Evolutionary conservation across 37 sponge, comb jelly and placozoan genomes (phyloP).

Genomic region (Haliclona indistincta): DNA sequence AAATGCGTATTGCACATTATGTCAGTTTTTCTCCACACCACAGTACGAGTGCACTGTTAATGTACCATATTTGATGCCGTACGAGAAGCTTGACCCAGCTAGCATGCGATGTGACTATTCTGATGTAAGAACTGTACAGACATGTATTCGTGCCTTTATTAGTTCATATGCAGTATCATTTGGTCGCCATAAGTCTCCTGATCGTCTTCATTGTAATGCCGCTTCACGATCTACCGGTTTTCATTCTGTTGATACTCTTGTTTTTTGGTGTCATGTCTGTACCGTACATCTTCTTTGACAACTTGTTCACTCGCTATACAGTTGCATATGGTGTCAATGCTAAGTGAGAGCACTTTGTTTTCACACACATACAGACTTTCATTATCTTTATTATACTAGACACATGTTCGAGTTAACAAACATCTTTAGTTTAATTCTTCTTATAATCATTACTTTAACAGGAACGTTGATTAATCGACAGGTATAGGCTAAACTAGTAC

Average conservation of each 20-base stretch:
- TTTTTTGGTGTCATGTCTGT: not conserved
- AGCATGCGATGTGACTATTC: constrained; percentile 19
- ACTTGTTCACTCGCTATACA: not conserved
- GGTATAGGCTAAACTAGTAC: too few species aligned
- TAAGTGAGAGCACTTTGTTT: not conserved
- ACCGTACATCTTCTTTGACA: not conserved
- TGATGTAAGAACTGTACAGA: too few species aligned
- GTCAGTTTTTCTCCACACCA: too few species aligned
- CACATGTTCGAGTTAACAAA: not conserved
- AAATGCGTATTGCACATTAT: not conserved
- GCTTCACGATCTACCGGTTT: not conserved
- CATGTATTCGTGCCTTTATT: too few species aligned
- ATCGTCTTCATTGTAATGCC: constrained; percentile 22
- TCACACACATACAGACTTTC: not conserved
- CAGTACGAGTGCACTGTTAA: constrained; percentile 21
- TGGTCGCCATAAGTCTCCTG: not conserved
- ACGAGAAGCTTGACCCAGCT: not conserved
- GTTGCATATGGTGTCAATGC: not conserved
- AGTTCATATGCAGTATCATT: constrained; percentile 20
- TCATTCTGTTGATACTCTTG: not conserved
- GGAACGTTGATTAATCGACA: too few species aligned
- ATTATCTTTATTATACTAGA: not conserved
- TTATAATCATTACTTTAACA: not conserved
- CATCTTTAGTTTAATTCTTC: not conserved
- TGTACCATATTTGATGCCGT: not conserved